Evolutionary conservation across 37 sponge, comb jelly and placozoan species (phyloP).

Genomic region (Geodia barretti): DNA sequence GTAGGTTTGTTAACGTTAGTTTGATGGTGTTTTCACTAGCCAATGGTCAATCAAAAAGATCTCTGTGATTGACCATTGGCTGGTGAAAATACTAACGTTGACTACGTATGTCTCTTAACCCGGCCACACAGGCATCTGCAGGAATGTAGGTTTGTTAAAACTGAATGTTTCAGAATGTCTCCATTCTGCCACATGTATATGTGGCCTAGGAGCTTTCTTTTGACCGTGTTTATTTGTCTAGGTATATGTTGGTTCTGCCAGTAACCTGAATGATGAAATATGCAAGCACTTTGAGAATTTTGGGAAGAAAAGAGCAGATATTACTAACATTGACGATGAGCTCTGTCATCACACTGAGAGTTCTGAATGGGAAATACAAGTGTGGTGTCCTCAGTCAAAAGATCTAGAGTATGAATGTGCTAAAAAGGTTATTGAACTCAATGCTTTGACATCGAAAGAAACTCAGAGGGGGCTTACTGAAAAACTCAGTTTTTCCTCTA

Average conservation of each 20-base stretch:
- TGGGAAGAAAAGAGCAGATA: slow-evolving; percentile 51
- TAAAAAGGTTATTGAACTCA: slow-evolving; percentile 58
- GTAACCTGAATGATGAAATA: slow-evolving; percentile 56
- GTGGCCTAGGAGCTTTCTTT: no score
- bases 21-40: no score
- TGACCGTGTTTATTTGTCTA: background rate
- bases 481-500: slow-evolving; percentile 41
- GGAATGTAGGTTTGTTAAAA: no score
- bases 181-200: no score
- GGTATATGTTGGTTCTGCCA: slow-evolving; percentile 72
- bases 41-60: no score
- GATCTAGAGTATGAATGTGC: slow-evolving; percentile 74
- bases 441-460: slow-evolving; percentile 44
- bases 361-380: slow-evolving; percentile 54
- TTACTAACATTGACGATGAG: slow-evolving; percentile 77
- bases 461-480: slow-evolving; percentile 50
- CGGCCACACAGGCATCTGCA: no score
- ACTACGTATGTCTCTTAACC: no score
- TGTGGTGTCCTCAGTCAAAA: slow-evolving; percentile 30
- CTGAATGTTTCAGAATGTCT: no score
- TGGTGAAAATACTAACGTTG: no score
- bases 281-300: slow-evolving; percentile 71
- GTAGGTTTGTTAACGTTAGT: no score
- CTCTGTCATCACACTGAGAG: slow-evolving; percentile 74
- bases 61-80: no score